Evolutionary conservation across 2,797 vertebrate species (phyloP), one percentile per base, ranked within the genome.

Genomic region (Ceryle rudis): DNA sequence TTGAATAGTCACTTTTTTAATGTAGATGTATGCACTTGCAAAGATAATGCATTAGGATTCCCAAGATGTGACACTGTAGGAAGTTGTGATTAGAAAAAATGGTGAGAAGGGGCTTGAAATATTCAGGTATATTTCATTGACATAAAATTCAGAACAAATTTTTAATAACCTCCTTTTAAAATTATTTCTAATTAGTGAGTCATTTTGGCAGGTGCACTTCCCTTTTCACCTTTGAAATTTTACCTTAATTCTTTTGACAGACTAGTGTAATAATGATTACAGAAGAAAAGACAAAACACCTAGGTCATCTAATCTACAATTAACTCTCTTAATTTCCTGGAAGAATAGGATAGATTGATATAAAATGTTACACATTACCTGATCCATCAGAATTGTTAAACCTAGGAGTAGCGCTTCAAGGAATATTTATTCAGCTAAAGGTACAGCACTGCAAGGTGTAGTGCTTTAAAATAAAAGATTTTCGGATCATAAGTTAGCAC

Each of bases 241-340:
- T 90, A 61, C 42, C 47, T 85, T 79, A 39, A 21, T n/a, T 86
- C 74, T 92, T 92, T 92, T 89, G 70, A 77, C 51, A 88, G 46
- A 89, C 84, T 96, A 72, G 23, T 91, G 60, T 95, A 67, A 35
- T 89, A 89, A 93, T 94, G 67, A 49, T 58, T 91, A 35, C 44
- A 57, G 83, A 94, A 93, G 79, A 97, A 97, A 96, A 96, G 33
- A 49, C 46, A 96, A 89, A 96, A 55, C 33, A 94, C 49, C 69
- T 71, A 90, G 61, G 82, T 94, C 90, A 95, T 71, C n/a, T 86
- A 92, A 90, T 88, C 86, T 55, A 29, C 90, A 97, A 92, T 91
- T 96, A 97, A 55, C 60, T 95, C 46, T 1, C 2, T 90, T 97
- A 92, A 96, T 90, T 93, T 90, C 28, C 46, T 81, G 70, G 54